phyloP scores from a whole-genome alignment of 2,888 invertebrate species.

The Amorpha juglandis region DNA sequence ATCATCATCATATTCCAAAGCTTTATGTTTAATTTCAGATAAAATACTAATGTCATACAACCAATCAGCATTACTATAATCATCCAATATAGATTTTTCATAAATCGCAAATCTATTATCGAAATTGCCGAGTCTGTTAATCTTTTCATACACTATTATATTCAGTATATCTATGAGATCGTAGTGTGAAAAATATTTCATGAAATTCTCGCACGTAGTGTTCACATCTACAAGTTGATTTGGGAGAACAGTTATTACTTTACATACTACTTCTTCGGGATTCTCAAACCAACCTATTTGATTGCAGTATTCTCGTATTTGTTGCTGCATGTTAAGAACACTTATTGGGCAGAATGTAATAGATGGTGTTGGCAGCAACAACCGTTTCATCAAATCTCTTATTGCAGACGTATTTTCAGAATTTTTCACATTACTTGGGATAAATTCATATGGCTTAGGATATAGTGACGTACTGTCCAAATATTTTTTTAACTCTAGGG shows the following conservation, averaged over 20 bases:
- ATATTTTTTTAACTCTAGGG: slow-evolving; percentile 85
- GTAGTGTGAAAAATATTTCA: slow-evolving; percentile 66
- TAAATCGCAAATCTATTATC: slow-evolving; percentile 83
- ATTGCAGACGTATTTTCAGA: slow-evolving; percentile 77
- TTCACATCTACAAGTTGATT: slow-evolving; percentile 66
- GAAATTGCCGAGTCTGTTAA: slow-evolving; percentile 74
- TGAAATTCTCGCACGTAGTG: slow-evolving; percentile 66
- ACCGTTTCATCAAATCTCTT: slow-evolving; percentile 76
- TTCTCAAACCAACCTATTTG: slow-evolving; percentile 78
- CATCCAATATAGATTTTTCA: slow-evolving; percentile 77
- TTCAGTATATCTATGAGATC: slow-evolving; percentile 83
- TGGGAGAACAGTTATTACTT: slow-evolving; percentile 73
- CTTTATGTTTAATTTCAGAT: slow-evolving; percentile 66
- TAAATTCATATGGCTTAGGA: slow-evolving; percentile 88
- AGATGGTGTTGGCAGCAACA: slow-evolving; percentile 82
- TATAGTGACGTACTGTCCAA: slow-evolving; percentile 75
- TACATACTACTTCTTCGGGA: slow-evolving; percentile 76
- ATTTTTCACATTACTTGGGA: slow-evolving; percentile 85
- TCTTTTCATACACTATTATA: slow-evolving; percentile 82
- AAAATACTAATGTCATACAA: slow-evolving; percentile 76
- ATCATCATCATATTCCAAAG: slow-evolving; percentile 66
- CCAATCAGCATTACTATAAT: slow-evolving; percentile 84
- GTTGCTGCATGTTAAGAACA: slow-evolving; percentile 70
- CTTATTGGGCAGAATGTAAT: slow-evolving; percentile 72
- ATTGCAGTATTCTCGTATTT: slow-evolving; percentile 77